Conservation (phyloP, 2,113 vertebrate species). For the Oriolus oriolus region DNA sequence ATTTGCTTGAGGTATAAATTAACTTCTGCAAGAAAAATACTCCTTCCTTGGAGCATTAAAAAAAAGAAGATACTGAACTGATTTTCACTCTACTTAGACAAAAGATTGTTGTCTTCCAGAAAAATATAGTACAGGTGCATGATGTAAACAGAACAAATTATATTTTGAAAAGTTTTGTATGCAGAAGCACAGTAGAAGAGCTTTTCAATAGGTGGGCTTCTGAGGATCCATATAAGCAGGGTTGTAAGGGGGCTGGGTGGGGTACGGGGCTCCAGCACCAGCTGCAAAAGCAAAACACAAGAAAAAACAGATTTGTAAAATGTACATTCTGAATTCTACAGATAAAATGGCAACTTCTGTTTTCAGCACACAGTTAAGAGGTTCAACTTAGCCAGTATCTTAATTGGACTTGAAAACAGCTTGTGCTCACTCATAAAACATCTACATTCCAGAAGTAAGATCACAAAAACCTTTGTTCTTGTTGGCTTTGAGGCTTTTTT, state of each 20-base stretch:
- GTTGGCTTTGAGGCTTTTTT: neutral
- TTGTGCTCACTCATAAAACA: neutral
- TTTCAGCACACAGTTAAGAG: neutral
- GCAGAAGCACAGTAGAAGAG: neutral
- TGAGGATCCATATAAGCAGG: conserved; percentile 82
- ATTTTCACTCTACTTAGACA: neutral
- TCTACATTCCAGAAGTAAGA: neutral
- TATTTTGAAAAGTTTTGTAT: neutral
- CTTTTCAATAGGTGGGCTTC: conserved; percentile 68
- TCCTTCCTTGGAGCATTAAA: neutral
- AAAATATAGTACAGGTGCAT: conserved; percentile 2
- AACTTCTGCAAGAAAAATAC: conserved; percentile 9
- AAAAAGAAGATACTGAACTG: neutral
- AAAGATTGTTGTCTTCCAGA: neutral
- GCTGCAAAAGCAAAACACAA: conserved; percentile 55
- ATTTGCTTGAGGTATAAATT: conserved; percentile 39
- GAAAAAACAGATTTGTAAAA: neutral
- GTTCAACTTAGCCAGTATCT: neutral
- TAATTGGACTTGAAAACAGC: neutral
- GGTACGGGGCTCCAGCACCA: conserved; percentile 61
- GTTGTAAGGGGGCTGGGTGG: conserved; percentile 85
- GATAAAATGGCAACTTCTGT: neutral
- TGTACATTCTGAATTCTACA: neutral
- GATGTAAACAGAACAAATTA: conserved; percentile 39
- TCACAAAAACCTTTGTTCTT: neutral